Conservation (phyloP, 2,113 vertebrate genomes). For the Galeopterus variegatus region DNA sequence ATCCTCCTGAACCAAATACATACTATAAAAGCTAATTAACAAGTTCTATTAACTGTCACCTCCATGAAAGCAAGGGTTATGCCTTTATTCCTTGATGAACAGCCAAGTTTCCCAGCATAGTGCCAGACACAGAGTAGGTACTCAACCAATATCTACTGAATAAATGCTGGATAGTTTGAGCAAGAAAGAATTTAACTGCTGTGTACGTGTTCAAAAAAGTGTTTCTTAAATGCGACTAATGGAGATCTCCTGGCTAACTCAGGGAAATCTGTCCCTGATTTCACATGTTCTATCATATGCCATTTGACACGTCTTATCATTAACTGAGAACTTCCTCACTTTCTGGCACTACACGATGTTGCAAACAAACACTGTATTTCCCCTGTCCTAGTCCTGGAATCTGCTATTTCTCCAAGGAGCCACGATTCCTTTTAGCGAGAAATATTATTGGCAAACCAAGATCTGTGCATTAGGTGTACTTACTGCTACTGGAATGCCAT, state of each 20-base stretch:
- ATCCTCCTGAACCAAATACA: background rate
- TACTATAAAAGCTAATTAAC: background rate
- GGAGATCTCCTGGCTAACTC: background rate
- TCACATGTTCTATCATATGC: background rate
- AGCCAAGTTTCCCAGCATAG: background rate
- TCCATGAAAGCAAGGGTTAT: background rate
- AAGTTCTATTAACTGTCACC: background rate
- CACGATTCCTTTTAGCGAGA: background rate
- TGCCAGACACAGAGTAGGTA: background rate
- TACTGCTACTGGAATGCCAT: background rate
- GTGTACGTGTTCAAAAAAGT: background rate
- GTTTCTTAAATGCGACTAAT: background rate
- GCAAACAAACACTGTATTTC: background rate
- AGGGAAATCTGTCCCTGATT: background rate
- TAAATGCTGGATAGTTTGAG: background rate
- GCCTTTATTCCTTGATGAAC: background rate
- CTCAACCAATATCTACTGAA: background rate
- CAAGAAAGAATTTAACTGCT: background rate
- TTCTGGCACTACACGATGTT: constrained; percentile 5
- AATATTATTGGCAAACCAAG: background rate
- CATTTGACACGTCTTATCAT: background rate
- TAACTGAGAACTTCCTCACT: constrained; percentile 9
- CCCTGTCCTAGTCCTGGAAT: background rate
- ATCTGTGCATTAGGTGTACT: background rate
- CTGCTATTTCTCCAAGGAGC: background rate